Conservation (phyloP, 64 coral and sea anemone species). For the Stichodactyla helianthus region DNA sequence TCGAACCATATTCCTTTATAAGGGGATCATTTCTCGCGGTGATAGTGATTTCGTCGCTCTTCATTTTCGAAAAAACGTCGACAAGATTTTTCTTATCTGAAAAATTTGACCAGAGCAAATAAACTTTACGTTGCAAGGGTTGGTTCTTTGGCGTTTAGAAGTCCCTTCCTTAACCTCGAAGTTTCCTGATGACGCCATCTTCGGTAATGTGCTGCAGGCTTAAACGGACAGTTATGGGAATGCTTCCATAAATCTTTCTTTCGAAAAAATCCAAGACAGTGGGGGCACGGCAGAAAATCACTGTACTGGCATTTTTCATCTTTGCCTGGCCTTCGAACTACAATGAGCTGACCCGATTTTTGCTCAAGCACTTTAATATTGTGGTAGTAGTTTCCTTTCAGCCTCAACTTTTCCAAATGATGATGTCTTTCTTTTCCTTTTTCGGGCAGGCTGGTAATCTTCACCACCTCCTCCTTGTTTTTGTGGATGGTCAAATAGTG, state of each 20-base stretch:
- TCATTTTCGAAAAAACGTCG: too few relatives aligned
- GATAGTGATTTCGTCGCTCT: too few relatives aligned
- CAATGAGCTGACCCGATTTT: slow-evolving; percentile 30
- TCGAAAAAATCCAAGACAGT: slow-evolving; percentile 21
- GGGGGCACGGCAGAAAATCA: slow-evolving; percentile 5
- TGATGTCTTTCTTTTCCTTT: slow-evolving; percentile 6
- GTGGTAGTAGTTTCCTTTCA: slow-evolving; percentile 40
- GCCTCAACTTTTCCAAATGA: slow-evolving; percentile 26
- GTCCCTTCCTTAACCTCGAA: too few relatives aligned
- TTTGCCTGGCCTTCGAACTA: slow-evolving; percentile 2
- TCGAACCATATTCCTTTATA: too few relatives aligned
- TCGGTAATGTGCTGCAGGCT: neutral
- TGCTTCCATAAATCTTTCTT: slow-evolving; percentile 27
- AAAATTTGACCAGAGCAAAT: too few relatives aligned
- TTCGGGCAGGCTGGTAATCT: neutral
- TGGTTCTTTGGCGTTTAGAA: too few relatives aligned
- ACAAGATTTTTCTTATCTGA: too few relatives aligned
- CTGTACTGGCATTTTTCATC: neutral
- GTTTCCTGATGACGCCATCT: too few relatives aligned
- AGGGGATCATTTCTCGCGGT: too few relatives aligned
- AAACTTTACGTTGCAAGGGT: too few relatives aligned
- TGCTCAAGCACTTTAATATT: slow-evolving; percentile 24
- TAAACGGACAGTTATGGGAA: slow-evolving; percentile 23
- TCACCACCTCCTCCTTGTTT: slow-evolving; percentile 20
- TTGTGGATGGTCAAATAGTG: slow-evolving; percentile 7